Evolutionary conservation across 1,140 invertebrate species (phyloP), one percentile per base, ranked within the genome.

Genomic region (Maconellicoccus hirsutus): DNA sequence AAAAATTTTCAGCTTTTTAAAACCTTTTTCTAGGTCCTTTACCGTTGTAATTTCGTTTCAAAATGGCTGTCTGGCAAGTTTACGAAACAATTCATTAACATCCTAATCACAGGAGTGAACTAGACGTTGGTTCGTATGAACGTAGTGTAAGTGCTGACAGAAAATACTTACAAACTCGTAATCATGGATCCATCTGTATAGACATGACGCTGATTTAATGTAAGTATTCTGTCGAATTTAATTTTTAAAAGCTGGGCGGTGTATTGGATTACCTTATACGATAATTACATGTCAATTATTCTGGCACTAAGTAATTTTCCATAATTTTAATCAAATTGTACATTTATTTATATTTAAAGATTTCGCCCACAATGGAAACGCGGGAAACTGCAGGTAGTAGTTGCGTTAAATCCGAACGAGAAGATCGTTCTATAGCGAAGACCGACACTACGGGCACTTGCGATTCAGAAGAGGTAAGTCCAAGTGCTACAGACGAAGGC

Each of bases 401-500:
- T 25, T 66, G 61, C 25, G 19, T 66, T 10, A 66, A 66, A 66
- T 10, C 61, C 2, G 61, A 66, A 26, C 61, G 25, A 12, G 61
- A 52, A 52, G 42, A 52, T 16, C 42, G 42, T 23, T 66, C 61
- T 2, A 23, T 4, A 8, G 25, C 7, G 3, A 26, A 66, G 25
- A 26, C 19, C 3, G 21, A 23, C 16, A 16, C 6, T 61, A 22
- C 7, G 4, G 61, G 61, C 25, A 23, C 21, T 66, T 3, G 33
- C 23, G 70, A 70, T 19, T 70, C 22, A 4, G 70, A 42, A 3
- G 70, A 70, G 23, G 70, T 42, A 8, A 70, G 70, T 70, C 70
- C 70, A 52, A 70, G 70, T 52, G 70, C 70, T 23, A 52, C 70
- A 10, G 70, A 71, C 23, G 59, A 71, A 14, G 71, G 69, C 19